Evolutionary conservation across 2,888 invertebrate genomes (phyloP), one percentile per base, ranked within the genome.

Genomic region (Drosophila neutralis): DNA sequence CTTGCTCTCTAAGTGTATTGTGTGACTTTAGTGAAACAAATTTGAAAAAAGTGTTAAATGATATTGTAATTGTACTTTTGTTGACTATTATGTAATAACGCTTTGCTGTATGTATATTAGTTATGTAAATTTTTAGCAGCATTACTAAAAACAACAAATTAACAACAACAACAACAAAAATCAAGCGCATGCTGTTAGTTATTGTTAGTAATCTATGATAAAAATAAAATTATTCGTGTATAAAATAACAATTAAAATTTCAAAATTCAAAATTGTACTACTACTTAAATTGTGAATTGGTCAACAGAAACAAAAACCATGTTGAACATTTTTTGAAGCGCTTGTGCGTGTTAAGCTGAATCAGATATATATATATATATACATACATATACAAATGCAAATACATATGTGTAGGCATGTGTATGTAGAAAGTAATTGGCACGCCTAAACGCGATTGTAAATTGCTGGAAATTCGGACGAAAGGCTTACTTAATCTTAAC

Each of bases 71-170:
- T 82, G 78, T 90, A 89, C 82, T 85, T 89, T 89, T 91, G 91
- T 89, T 91, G 91, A 91, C 90, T 89, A 89, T 91, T 89, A 89
- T 76, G 85, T 85, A 80, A 90, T 82, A 82, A 76, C 85, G 90
- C 91, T 90, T 87, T 80, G 81, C 81, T 90, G 82, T 91, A 78
- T 80, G 79, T 90, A 79, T 83, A 89, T 89, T 87, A 87, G 87
- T 88, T 91, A 75, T 82, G 80, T 84, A 87, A 60, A 80, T 83
- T 88, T 73, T 73, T 82, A 81, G 73, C 81, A 76, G 75, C 78
- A 78, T 73, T 73, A 72, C 57, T 53, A 52, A 60, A 63, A 67
- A 27, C 62, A 68, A 64, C 57, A 42, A 60, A 64, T 56, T 27
- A 62, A 70, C 38, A 73, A 73, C 29, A 79, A 73, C 66, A 64